A percentile compares a stretch with the other conserved stretches of the same genome.
Evolutionary conservation across 2,888 invertebrate genomes (phyloP).

Genomic region (Parnassius mnemosyne): DNA sequence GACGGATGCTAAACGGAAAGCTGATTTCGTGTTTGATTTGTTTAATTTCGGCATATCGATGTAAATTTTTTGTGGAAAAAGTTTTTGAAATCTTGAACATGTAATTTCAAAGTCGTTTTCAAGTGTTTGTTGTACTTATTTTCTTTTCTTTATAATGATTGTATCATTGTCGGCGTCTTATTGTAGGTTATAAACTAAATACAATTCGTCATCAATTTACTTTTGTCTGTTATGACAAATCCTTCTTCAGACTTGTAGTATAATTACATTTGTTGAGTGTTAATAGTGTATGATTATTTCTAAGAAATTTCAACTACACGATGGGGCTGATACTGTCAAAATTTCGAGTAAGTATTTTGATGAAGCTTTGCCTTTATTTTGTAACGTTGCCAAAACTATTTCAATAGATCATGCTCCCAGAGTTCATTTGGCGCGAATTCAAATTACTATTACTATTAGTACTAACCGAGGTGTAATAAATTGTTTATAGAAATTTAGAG

Average conservation of each 20-base stretch:
- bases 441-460: conserved; percentile 51
- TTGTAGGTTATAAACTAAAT: conserved; percentile 57
- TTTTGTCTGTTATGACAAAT: conserved; percentile 56
- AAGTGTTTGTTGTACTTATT: conserved; percentile 27
- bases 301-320: conserved; percentile 40
- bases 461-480: conserved; percentile 45
- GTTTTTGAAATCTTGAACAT: conserved; percentile 27
- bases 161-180: conserved; percentile 44
- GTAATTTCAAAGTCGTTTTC: conserved; percentile 26
- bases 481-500: conserved; percentile 9
- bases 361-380: conserved; percentile 41
- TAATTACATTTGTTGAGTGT: conserved; percentile 49
- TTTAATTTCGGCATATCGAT: conserved; percentile 36
- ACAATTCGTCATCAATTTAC: conserved; percentile 59
- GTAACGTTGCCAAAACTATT: conserved; percentile 69
- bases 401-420: conserved; percentile 48
- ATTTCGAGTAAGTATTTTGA: conserved; percentile 82
- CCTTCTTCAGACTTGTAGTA: conserved; percentile 58
- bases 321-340: conserved; percentile 85
- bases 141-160: conserved; percentile 40
- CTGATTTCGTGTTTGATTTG: conserved; percentile 31
- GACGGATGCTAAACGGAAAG: conserved; percentile 32
- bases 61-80: conserved; percentile 30
- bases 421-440: conserved; percentile 68
- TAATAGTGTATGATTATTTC: conserved; percentile 40